Evolutionary conservation across 2,888 invertebrate species (phyloP).

Genomic region (Lochmaea crataegi): DNA sequence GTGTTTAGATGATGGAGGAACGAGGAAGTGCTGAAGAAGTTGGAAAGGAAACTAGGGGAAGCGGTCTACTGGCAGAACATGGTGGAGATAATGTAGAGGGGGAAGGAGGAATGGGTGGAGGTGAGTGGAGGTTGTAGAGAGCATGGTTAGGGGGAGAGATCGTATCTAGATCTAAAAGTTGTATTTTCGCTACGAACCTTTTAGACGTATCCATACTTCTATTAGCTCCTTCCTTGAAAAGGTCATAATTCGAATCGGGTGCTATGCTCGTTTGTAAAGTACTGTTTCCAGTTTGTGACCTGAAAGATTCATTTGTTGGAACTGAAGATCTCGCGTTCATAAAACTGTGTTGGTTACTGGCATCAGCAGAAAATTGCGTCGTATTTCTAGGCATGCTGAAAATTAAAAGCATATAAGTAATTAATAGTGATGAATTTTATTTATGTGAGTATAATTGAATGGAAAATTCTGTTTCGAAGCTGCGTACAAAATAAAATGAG

Average conservation of each 20-base stretch:
- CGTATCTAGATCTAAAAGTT: too few species aligned
- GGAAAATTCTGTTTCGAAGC: too few species aligned
- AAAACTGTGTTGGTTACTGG: not conserved
- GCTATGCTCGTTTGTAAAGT: not conserved
- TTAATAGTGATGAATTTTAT: not conserved
- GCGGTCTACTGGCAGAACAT: too few species aligned
- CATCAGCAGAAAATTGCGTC: not conserved
- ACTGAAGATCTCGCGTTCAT: not conserved
- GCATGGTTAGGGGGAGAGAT: too few species aligned
- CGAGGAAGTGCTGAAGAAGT: too few species aligned
- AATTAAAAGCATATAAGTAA: not conserved
- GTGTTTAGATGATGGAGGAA: too few species aligned
- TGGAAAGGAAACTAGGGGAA: too few species aligned
- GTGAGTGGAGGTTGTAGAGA: too few species aligned
- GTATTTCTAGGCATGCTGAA: conserved; percentile 8
- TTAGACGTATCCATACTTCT: not conserved
- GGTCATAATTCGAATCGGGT: not conserved
- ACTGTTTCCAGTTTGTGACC: not conserved
- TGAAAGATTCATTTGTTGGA: not conserved
- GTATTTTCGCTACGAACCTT: not conserved
- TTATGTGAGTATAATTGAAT: too few species aligned
- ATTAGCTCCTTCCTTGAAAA: conserved; percentile 1
- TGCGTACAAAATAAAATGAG: too few species aligned
- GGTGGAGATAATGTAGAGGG: too few species aligned
- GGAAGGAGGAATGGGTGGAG: too few species aligned